phyloP scores from a whole-genome alignment of 2,113 vertebrate genomes.

The Dicrurus megarhynchus region DNA sequence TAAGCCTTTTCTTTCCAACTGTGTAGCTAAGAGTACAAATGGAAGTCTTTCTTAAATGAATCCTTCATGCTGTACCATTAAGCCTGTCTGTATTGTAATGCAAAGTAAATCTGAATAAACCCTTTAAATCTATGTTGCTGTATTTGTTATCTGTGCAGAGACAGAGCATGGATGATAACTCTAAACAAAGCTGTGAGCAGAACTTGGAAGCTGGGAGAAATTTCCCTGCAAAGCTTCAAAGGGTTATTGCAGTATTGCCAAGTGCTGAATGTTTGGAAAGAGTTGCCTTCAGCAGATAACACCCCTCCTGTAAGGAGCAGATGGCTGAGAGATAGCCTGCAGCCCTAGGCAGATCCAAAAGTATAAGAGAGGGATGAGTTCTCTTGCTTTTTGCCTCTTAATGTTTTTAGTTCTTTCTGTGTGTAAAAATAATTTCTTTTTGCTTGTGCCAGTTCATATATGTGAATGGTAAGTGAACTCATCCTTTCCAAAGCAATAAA shows the following conservation, averaged over 20 bases:
- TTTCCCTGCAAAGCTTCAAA: conserved; percentile 12
- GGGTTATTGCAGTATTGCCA: background rate
- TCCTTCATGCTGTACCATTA: background rate
- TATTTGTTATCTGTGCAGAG: background rate
- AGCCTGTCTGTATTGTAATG: background rate
- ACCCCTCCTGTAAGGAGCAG: background rate
- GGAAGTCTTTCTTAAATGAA: background rate
- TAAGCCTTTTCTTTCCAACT: background rate
- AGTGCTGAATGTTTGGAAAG: background rate
- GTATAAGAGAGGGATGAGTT: background rate
- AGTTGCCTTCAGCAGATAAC: background rate
- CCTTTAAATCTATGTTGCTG: background rate
- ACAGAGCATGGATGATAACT: background rate
- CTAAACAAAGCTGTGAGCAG: background rate
- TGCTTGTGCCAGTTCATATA: background rate
- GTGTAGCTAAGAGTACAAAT: background rate
- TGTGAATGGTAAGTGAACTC: background rate
- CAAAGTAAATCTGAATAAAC: background rate
- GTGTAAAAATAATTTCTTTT: background rate
- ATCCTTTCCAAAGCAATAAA: background rate
- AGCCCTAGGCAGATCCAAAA: background rate
- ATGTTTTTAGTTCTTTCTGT: background rate
- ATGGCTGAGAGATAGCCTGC: background rate
- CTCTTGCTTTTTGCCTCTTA: background rate
- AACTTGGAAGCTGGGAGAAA: background rate